These are phyloP conservation scores for Hyperopisus bebe DNA, from an alignment of 2,113 vertebrate genomes.

Conservation along the genomic window DNA sequence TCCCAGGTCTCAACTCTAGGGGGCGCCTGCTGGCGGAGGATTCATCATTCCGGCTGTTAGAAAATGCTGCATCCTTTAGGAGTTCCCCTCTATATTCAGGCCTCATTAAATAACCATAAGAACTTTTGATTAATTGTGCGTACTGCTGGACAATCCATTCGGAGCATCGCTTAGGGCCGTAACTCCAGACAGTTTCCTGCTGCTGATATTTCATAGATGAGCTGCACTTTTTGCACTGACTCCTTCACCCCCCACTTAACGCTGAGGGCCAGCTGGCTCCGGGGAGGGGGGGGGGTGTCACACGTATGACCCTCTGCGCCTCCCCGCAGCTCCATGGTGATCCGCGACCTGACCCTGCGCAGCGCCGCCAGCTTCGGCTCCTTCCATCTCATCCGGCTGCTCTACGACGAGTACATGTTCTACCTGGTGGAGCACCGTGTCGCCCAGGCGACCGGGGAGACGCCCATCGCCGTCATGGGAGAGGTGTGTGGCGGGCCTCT, in stretches of 20 bases:
- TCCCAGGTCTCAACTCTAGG: not conserved
- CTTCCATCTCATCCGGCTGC: constrained; percentile 93
- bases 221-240: not conserved
- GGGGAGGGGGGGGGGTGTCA: not conserved
- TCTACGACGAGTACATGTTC: constrained; percentile 98
- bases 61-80: not conserved
- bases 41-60: not conserved
- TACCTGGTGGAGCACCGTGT: constrained; percentile 96
- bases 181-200: not conserved
- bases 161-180: not conserved
- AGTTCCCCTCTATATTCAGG: not conserved
- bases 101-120: not conserved
- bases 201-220: not conserved
- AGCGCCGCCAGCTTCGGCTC: constrained; percentile 95
- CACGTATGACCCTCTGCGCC: not conserved
- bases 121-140: not conserved
- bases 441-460: constrained; percentile 88
- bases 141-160: not conserved
- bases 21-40: not conserved
- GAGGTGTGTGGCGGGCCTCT: constrained; percentile 65
- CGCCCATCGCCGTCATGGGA: constrained; percentile 93
- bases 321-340: constrained; percentile 88
- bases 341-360: constrained; percentile 91
- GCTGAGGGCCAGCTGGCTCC: not conserved
- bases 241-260: not conserved